These are phyloP conservation scores for Mus spicilegus DNA, from an alignment of 2,113 vertebrate species.

Conservation along the genomic window DNA sequence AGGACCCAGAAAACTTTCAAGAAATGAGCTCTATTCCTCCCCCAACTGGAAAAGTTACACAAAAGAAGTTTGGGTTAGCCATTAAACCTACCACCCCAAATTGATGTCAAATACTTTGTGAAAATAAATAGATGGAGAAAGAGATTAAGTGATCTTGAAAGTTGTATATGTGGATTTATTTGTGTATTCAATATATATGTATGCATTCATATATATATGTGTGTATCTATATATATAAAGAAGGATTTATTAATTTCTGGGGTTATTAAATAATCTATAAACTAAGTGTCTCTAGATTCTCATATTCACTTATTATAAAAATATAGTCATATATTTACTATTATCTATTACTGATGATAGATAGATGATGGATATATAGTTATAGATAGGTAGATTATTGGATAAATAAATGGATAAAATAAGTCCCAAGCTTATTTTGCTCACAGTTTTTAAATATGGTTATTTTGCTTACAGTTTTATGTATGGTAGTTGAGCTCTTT, in stretches of 20 bases:
- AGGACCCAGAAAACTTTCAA: not conserved
- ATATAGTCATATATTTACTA: not conserved
- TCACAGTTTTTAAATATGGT: not conserved
- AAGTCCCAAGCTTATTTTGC: not conserved
- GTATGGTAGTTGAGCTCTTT: not conserved
- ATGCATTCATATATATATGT: not conserved
- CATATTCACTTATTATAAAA: not conserved
- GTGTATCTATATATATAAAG: not conserved
- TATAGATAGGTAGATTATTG: no score
- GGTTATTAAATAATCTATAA: conserved; percentile 3
- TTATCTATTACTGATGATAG: not conserved
- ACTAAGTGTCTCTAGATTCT: not conserved
- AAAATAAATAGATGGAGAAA: not conserved
- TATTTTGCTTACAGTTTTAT: not conserved
- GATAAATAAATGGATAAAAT: not conserved
- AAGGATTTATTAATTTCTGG: not conserved
- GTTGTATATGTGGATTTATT: not conserved
- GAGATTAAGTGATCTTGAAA: not conserved
- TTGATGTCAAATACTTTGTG: not conserved
- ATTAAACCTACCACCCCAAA: not conserved
- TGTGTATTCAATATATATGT: not conserved
- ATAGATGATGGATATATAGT: not conserved
- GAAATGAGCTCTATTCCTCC: conserved; percentile 54
- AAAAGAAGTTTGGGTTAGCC: not conserved
- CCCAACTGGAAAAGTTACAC: not conserved